A percentile compares a stretch with the other conserved stretches of the same genome.
phyloP scores from a whole-genome alignment of 2,888 invertebrate species.

The Rotaria magnacalcarata region DNA sequence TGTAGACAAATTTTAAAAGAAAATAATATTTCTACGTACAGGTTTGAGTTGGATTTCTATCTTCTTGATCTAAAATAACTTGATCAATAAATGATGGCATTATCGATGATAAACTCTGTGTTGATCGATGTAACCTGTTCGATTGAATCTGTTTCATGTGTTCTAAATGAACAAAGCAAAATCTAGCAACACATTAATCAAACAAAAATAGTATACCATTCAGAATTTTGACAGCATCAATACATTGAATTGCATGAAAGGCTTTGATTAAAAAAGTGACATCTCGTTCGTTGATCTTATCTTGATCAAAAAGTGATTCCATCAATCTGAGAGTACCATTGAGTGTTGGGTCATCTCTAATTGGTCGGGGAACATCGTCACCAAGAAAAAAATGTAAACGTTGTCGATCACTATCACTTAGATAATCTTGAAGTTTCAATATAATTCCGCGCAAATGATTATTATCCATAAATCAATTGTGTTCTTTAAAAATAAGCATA shows the following conservation, averaged over 20 bases:
- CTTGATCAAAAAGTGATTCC: background rate
- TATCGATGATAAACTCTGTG: background rate
- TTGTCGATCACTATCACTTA: background rate
- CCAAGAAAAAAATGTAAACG: slow-evolving; percentile 4
- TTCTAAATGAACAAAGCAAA: background rate
- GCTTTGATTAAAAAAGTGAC: background rate
- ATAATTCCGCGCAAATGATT: background rate
- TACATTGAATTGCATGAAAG: background rate
- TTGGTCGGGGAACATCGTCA: background rate
- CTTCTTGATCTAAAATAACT: background rate
- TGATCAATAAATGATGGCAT: background rate
- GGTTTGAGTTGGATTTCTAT: background rate
- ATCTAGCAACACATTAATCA: too few relatives aligned
- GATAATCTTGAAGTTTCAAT: background rate
- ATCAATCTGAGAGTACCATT: background rate
- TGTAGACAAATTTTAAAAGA: background rate
- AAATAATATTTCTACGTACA: background rate
- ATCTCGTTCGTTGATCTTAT: background rate
- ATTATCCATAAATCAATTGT: background rate
- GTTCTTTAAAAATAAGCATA: too few relatives aligned
- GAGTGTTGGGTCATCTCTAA: background rate
- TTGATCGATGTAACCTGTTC: background rate
- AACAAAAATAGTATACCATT: background rate
- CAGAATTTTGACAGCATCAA: background rate
- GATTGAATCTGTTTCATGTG: background rate